Evolutionary conservation across 2,113 vertebrate species (phyloP).

Genomic region (Heliornis fulica): DNA sequence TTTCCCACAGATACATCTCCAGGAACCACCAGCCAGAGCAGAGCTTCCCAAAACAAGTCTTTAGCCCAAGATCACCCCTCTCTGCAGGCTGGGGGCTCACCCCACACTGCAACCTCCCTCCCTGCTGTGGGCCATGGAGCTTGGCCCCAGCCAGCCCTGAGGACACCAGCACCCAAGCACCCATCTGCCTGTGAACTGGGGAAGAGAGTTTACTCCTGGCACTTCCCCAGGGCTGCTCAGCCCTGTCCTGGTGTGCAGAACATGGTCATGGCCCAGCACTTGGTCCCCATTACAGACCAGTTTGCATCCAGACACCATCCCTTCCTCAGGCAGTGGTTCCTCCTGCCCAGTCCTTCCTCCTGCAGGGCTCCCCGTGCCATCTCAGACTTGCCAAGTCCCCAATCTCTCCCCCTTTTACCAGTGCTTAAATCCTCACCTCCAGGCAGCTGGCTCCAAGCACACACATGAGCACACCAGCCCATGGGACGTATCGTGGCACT

Average conservation of each 20-base stretch:
- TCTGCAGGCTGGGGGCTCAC: not conserved
- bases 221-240: fast-evolving
- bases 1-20: fast-evolving
- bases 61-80: not conserved
- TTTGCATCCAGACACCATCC: not conserved
- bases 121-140: not conserved
- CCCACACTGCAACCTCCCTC: fast-evolving
- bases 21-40: not conserved
- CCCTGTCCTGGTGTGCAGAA: not conserved
- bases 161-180: not conserved
- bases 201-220: not conserved
- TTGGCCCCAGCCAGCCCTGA: not conserved
- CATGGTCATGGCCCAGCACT: not conserved
- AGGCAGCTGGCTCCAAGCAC: not conserved
- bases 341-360: not conserved
- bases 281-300: not conserved
- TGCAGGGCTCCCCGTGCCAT: fast-evolving
- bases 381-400: not conserved
- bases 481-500: fast-evolving
- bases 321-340: not conserved
- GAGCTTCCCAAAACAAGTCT: not conserved
- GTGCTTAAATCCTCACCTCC: not conserved
- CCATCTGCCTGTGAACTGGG: not conserved
- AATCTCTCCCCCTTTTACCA: not conserved
- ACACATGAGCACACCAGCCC: fast-evolving